Evolutionary conservation across 2,888 invertebrate genomes (phyloP).

Genomic region (Auanema sp.): DNA sequence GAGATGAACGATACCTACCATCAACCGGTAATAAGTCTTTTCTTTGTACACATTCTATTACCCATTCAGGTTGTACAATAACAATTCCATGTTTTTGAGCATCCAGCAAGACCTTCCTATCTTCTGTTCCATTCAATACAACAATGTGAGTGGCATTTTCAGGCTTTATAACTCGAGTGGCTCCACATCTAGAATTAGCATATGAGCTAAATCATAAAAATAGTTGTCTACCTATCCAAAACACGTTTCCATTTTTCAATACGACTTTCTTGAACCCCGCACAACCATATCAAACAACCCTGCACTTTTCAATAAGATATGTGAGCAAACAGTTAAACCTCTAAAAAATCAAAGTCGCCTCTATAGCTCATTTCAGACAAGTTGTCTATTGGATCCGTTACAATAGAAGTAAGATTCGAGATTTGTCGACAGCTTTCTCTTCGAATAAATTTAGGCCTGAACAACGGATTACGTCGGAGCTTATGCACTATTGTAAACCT

Average conservation of each 20-base stretch:
- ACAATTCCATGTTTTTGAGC: conserved; percentile 22
- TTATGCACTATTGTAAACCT: not conserved
- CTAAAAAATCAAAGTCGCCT: conserved; percentile 28
- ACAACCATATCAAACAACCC: conserved; percentile 20
- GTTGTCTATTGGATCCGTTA: not conserved
- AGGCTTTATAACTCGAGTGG: conserved; percentile 26
- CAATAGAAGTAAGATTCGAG: not conserved
- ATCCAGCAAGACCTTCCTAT: not conserved
- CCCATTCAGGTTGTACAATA: conserved; percentile 35
- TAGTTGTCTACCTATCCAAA: conserved; percentile 23
- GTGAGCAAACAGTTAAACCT: conserved; percentile 15
- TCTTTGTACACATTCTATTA: conserved; percentile 29
- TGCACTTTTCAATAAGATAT: no score
- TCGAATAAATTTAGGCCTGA: not conserved
- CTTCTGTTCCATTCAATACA: conserved; percentile 15
- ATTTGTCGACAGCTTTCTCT: conserved; percentile 10
- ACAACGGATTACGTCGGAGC: not conserved
- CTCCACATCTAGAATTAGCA: conserved; percentile 26
- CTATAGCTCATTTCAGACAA: conserved; percentile 5
- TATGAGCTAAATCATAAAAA: not conserved
- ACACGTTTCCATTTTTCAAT: conserved; percentile 27
- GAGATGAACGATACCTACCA: conserved; percentile 16
- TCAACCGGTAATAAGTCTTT: conserved; percentile 21
- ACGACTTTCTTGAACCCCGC: conserved; percentile 13
- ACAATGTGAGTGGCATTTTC: conserved; percentile 40